Base-by-base conservation (phyloP, 2,888 invertebrate genomes). In the Drosophila siamana region DNA sequence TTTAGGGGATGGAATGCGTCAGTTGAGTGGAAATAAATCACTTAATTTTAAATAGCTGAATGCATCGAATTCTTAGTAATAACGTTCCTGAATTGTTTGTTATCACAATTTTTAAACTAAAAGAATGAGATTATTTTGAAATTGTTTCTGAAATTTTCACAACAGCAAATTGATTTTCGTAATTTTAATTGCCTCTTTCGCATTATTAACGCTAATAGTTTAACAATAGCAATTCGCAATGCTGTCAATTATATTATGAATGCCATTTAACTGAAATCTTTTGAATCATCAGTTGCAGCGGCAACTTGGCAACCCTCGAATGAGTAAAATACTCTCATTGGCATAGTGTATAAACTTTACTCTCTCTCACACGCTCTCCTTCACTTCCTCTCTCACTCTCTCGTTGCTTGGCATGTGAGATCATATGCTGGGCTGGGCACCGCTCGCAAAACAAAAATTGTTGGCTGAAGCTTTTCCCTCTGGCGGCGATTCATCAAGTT, bases 401-500 rank as follows among this genome's bases (percentile, higher is more conserved):
- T 15, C 38, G 5, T 22, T 22, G n/a, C 15, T 26, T 28, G 51
- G 19, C 48, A 40, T 28, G 38, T 36, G 68, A 61, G 68, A 73
- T 78, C 67, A 51, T 30, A 22, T 36, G 51, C 44, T 26, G 68
- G 38, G 59, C 19, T 26, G 68, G 38, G 59, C 24, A 41, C 38
- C 54, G 24, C 51, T 59, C 59, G 15, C 51, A 13, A 40, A 11
- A 36, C 51, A 13, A 40, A 11, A 30, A 24, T 33, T 52, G 28
- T 28, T 28, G 9, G 28, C 33, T 54, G 16, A 47, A 36, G 80
- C 80, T 88, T 80, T 79, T 63, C 55, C 22, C 51, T 47, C 60
- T 47, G 44, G 71, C 64, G 69, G 79, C 83, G 81, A 85, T 79
- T 86, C 86, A 79, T 86, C 61, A 88, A 64, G 65, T 78, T 80